Conservation (phyloP, 92 coral and sea anemone species). For the Actinernus sp. region DNA sequence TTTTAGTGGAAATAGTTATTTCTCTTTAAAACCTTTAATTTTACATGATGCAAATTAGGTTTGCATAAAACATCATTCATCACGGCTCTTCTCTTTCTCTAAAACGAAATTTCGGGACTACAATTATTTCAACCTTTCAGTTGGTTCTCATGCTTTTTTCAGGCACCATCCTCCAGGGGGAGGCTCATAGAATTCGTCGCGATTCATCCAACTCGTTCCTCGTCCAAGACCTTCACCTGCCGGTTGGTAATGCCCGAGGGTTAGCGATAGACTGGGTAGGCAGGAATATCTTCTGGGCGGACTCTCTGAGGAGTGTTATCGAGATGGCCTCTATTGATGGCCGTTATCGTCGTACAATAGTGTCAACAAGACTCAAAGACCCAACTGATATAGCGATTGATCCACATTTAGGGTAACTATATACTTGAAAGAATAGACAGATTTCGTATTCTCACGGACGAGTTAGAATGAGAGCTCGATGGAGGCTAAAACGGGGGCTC, state of each 20-base stretch:
- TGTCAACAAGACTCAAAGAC: slow-evolving; percentile 36
- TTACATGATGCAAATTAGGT: too few relatives aligned
- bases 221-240: slow-evolving; percentile 61
- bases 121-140: too few relatives aligned
- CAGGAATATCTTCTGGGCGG: slow-evolving; percentile 90
- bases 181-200: slow-evolving; percentile 23
- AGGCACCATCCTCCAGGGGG: not conserved
- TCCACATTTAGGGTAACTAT: slow-evolving; percentile 72
- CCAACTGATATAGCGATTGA: slow-evolving; percentile 73
- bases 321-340: slow-evolving; percentile 89
- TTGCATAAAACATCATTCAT: too few relatives aligned
- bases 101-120: too few relatives aligned
- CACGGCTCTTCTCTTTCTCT: too few relatives aligned
- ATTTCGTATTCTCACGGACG: too few relatives aligned
- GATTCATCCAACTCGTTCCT: slow-evolving; percentile 9
- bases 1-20: too few relatives aligned
- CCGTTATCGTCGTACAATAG: slow-evolving; percentile 74
- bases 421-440: too few relatives aligned
- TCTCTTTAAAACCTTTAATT: too few relatives aligned
- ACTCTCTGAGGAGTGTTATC: slow-evolving; percentile 59
- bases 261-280: slow-evolving; percentile 95
- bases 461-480: too few relatives aligned
- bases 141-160: too few relatives aligned
- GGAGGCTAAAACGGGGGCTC: too few relatives aligned
- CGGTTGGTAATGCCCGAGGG: slow-evolving; percentile 73